Evolutionary conservation across 2,797 vertebrate genomes (phyloP).

Genomic region (Hydrocynus forskahlii): DNA sequence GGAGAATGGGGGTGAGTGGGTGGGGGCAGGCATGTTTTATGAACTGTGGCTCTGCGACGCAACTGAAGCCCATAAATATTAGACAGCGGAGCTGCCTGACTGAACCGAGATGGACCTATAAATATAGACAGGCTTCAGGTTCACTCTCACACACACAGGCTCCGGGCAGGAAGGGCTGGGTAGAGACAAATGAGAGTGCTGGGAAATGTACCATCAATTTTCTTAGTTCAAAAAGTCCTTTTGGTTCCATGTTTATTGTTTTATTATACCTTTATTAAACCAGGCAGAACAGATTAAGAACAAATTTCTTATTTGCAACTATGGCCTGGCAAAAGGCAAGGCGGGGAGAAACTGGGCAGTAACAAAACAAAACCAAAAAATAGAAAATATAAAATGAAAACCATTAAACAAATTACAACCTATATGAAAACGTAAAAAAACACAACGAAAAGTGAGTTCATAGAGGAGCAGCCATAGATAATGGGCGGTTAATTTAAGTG

Average conservation of each 20-base stretch:
- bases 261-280: no score
- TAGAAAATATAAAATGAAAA: no score
- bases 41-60: slow-evolving; percentile 50
- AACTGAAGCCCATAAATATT: slow-evolving; percentile 61
- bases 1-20: slow-evolving; percentile 11
- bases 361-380: slow-evolving; percentile 43
- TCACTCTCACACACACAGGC: not conserved
- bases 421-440: no score
- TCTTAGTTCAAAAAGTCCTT: no score
- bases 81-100: slow-evolving; percentile 41
- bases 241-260: no score
- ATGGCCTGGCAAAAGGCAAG: slow-evolving; percentile 30
- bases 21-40: slow-evolving; percentile 52
- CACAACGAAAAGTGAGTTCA: no score
- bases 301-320: no score
- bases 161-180: not conserved
- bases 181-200: not conserved
- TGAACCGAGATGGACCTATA: slow-evolving; percentile 44
- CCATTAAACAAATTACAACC: no score
- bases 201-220: no score
- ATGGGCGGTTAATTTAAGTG: no score
- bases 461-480: no score
- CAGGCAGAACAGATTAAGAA: no score
- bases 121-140: slow-evolving; percentile 43
- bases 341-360: slow-evolving; percentile 25